Evolutionary conservation across 2,888 invertebrate species (phyloP).

Genomic region (Gasteruption jaculator): DNA sequence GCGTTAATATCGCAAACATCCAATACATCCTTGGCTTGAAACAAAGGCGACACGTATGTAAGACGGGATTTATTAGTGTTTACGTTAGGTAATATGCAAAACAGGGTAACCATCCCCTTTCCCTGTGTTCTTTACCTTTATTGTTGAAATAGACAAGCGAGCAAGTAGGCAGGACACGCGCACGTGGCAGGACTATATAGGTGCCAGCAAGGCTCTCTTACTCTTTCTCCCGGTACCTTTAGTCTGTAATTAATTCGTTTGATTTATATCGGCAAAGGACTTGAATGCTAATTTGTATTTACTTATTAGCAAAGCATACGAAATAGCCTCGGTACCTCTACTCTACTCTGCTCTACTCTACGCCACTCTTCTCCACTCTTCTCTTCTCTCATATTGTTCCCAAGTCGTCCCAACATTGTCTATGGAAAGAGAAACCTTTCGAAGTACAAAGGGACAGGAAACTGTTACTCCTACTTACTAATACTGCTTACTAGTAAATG

Average conservation of each 20-base stretch:
- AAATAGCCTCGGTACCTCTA: slow-evolving; percentile 13
- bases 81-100: slow-evolving; percentile 41
- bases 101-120: slow-evolving; percentile 25
- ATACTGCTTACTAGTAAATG: too few relatives aligned
- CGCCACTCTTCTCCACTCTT: slow-evolving; percentile 1
- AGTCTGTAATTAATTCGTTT: slow-evolving; percentile 42
- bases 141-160: too few relatives aligned
- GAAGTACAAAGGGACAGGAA: slow-evolving; percentile 4
- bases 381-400: slow-evolving; percentile 5
- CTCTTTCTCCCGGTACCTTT: too few relatives aligned
- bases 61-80: slow-evolving; percentile 40
- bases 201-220: too few relatives aligned
- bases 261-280: slow-evolving; percentile 41
- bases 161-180: too few relatives aligned
- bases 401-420: slow-evolving; percentile 7
- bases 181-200: too few relatives aligned
- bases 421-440: slow-evolving; percentile 11
- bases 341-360: slow-evolving; percentile 8
- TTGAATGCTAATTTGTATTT: slow-evolving; percentile 45
- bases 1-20: too few relatives aligned
- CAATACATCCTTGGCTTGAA: neutral
- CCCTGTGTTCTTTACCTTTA: too few relatives aligned
- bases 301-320: slow-evolving; percentile 39
- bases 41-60: slow-evolving; percentile 13
- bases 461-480: too few relatives aligned